Evolutionary conservation across 92 coral and sea anemone genomes (phyloP).

Genomic region (Bergia sp.): DNA sequence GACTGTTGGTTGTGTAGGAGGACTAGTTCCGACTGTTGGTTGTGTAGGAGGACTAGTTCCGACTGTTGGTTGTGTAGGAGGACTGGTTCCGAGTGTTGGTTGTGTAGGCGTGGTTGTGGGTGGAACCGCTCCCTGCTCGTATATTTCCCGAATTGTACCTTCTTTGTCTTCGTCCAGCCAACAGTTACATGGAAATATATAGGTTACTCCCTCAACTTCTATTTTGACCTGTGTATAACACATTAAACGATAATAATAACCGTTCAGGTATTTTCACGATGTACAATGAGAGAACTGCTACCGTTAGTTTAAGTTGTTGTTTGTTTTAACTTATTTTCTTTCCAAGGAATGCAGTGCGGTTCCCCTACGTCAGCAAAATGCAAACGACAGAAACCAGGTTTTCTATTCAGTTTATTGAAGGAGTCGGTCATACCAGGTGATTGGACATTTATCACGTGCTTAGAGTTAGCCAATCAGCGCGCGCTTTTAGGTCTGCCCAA

Average conservation of each 20-base stretch:
- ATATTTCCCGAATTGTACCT: slow-evolving; percentile 10
- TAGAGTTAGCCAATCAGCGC: too few relatives aligned
- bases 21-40: too few relatives aligned
- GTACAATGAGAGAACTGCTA: not conserved
- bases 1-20: too few relatives aligned
- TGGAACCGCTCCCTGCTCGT: not conserved
- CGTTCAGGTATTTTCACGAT: not conserved
- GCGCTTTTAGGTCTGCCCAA: too few relatives aligned
- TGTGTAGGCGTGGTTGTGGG: not conserved
- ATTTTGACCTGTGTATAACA: slow-evolving; percentile 11
- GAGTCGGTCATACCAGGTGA: too few relatives aligned
- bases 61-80: not conserved
- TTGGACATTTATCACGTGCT: too few relatives aligned
- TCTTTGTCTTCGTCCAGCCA: slow-evolving; percentile 14
- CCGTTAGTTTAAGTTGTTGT: not conserved
- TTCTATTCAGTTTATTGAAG: too few relatives aligned
- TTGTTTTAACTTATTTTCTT: too few relatives aligned
- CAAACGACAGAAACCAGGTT: too few relatives aligned
- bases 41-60: too few relatives aligned
- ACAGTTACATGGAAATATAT: slow-evolving; percentile 28
- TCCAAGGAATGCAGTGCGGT: too few relatives aligned
- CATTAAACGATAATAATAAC: not conserved
- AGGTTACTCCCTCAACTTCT: slow-evolving; percentile 8
- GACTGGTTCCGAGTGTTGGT: not conserved
- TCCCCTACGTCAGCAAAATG: too few relatives aligned